Evolutionary conservation across 1,140 invertebrate species (phyloP), one percentile per base, ranked within the genome.

Genomic region (Scaptomyza pallida): DNA sequence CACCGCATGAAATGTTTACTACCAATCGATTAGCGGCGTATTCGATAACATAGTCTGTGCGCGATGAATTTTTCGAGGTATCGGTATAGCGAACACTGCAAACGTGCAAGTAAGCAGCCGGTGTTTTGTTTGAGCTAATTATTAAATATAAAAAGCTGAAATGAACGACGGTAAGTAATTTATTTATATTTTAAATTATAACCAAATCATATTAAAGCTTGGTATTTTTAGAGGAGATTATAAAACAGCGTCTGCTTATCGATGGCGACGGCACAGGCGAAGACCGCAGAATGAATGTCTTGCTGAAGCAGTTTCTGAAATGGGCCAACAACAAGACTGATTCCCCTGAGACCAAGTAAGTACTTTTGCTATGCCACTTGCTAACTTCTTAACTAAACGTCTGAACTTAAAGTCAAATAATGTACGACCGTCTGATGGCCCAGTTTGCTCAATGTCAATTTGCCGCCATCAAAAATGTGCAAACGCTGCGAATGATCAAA

Each of bases 251-350:
- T 69, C 92, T 99, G 13, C 92, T 99, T 8, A 98, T 99, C 89
- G 98, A 99, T 92, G 98, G 98, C 21, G 98, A 99, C 94, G 98
- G 98, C 19, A 97, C 96, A 19, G 98, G 97, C 43, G 98, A 99
- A 92, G 98, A 99, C 91, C 94, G 97, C 65, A 92, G 97, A 71
- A 93, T 99, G 13, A 98, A 97, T 85, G 94, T 95, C 48, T 91
- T 99, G 3, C 91, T 98, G 13, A 98, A 97, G 92, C 95, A 95
- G 10, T 96, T 98, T 69, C 94, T 97, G 15, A 97, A 97, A 92
- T 99, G 97, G 97, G 95, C 94, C 63, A 95, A 95, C 78, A 92
- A 94, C n/a, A 89, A 89, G 26, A 94, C 96, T 47, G 94, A 95
- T 45, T 92, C 93, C 48, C 91, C 93, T 13, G 94, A 95, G 88